Percentiles rank a stretch among this genome's conserved stretches.
phyloP scores from a whole-genome alignment of 2,113 vertebrate genomes.

The Chaetodon trifascialis region DNA sequence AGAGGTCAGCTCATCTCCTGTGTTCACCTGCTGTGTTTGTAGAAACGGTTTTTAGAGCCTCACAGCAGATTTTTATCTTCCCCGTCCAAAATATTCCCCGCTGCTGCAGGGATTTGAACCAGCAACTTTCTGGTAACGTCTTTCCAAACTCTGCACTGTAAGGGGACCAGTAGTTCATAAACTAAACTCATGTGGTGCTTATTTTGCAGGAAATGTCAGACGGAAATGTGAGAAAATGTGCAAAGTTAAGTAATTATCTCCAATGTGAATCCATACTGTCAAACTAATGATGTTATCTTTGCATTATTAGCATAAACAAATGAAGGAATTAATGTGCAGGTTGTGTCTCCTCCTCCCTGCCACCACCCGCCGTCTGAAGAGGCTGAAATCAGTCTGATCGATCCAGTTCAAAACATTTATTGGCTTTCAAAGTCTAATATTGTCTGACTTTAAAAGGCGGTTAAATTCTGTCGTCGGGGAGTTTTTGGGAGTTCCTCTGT shows the following conservation, averaged over 20 bases:
- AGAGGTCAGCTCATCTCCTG: slow-evolving; percentile 84
- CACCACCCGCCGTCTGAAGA: background rate
- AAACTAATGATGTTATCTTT: slow-evolving; percentile 18
- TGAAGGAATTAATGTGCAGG: slow-evolving; percentile 11
- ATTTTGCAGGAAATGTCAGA: background rate
- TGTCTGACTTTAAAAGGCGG: background rate
- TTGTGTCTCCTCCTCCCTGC: slow-evolving; percentile 17
- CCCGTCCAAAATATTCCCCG: too few relatives aligned
- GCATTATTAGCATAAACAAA: slow-evolving; percentile 31
- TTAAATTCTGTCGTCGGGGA: background rate
- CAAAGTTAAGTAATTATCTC: background rate
- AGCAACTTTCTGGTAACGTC: too few relatives aligned
- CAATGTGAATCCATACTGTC: background rate
- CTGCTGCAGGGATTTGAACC: background rate
- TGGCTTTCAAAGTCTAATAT: background rate
- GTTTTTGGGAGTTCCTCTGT: too few relatives aligned
- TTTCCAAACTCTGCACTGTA: too few relatives aligned
- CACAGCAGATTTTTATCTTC: too few relatives aligned
- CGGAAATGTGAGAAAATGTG: background rate
- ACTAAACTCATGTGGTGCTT: background rate
- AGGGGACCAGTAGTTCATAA: background rate
- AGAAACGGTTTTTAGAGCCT: too few relatives aligned
- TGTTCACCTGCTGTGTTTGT: background rate
- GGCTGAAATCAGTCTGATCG: background rate
- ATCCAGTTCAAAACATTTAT: background rate